Conservation (phyloP, 2,797 vertebrate species). For the Microhierax caerulescens region DNA sequence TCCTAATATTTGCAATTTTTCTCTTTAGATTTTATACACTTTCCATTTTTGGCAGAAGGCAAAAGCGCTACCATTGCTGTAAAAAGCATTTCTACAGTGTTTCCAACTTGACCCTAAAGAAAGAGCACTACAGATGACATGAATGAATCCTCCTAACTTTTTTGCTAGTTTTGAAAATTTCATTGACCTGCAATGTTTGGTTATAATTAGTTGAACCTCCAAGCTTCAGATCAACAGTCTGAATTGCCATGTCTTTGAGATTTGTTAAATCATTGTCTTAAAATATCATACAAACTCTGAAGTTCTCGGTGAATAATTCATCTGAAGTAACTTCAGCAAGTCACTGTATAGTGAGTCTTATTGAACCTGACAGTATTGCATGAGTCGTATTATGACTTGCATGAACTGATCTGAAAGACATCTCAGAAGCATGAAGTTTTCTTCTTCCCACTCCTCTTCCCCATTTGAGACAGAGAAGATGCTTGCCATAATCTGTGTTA, state of each 20-base stretch:
- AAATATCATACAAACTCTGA: neutral
- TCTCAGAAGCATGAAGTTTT: neutral
- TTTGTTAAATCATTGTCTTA: neutral
- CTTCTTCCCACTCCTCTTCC: neutral
- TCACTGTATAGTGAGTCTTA: neutral
- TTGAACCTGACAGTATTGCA: neutral
- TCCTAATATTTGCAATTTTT: neutral
- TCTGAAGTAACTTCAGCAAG: neutral
- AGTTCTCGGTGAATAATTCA: slow-evolving; percentile 10
- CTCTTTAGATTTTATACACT: neutral
- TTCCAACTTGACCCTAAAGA: neutral
- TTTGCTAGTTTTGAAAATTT: slow-evolving; percentile 13
- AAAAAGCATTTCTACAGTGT: neutral
- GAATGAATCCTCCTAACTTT: neutral
- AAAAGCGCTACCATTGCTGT: neutral
- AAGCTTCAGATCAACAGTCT: neutral
- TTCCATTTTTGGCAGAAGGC: neutral
- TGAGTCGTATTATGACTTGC: neutral
- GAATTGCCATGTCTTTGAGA: neutral
- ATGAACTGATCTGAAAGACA: neutral
- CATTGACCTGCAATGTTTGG: neutral
- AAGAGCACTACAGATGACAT: neutral
- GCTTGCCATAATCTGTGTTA: neutral
- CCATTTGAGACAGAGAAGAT: neutral
- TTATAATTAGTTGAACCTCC: neutral